These are phyloP conservation scores for Lasioglossum pauxillum DNA, from an alignment of 2,888 invertebrate species.

Conservation along the genomic window DNA sequence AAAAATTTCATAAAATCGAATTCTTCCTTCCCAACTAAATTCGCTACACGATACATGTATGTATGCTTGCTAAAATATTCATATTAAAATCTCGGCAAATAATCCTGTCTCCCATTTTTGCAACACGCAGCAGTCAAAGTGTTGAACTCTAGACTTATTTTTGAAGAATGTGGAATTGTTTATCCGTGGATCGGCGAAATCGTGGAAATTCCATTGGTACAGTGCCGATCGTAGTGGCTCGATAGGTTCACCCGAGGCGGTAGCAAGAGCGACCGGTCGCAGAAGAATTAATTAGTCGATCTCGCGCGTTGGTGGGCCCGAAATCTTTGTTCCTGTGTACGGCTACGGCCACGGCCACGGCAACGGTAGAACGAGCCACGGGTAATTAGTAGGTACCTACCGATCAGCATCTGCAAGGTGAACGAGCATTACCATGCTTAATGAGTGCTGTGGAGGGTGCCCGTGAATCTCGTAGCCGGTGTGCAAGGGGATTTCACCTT, in stretches of 20 bases:
- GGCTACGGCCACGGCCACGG: slow-evolving; percentile 30
- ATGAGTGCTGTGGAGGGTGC: slow-evolving; percentile 68
- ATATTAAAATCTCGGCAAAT: neutral
- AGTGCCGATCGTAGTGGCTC: slow-evolving; percentile 12
- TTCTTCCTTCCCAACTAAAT: too few species aligned
- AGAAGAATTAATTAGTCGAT: slow-evolving; percentile 81
- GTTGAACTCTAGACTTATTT: neutral
- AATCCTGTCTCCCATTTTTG: neutral
- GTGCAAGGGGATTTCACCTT: slow-evolving; percentile 59
- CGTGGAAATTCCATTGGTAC: slow-evolving; percentile 6
- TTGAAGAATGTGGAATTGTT: neutral
- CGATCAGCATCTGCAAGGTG: slow-evolving; percentile 78
- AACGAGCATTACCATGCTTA: slow-evolving; percentile 77
- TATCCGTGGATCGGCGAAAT: slow-evolving; percentile 8
- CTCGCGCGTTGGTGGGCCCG: slow-evolving; percentile 75
- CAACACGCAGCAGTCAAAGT: neutral
- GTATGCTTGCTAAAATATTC: too few species aligned
- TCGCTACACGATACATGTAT: too few species aligned
- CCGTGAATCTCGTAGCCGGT: slow-evolving; percentile 51
- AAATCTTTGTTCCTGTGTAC: slow-evolving; percentile 66
- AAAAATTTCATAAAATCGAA: too few species aligned
- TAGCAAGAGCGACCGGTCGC: slow-evolving; percentile 40
- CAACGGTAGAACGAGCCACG: slow-evolving; percentile 70
- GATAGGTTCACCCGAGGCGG: slow-evolving; percentile 39
- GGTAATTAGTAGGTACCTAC: slow-evolving; percentile 82